Percentiles rank a stretch among this genome's conserved stretches.
Conservation (phyloP, 1,140 invertebrate species). For the Colletes gigas region DNA sequence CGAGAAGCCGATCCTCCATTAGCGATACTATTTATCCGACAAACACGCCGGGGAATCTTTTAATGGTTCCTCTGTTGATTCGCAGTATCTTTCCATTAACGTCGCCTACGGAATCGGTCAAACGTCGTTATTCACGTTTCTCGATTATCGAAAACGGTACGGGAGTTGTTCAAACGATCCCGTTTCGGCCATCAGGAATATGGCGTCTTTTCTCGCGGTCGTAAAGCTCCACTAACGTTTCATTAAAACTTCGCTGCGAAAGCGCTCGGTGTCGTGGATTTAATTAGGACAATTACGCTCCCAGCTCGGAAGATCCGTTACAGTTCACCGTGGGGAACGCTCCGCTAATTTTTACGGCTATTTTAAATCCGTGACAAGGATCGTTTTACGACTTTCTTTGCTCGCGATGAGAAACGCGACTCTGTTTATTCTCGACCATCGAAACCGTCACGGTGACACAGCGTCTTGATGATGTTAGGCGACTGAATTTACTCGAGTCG, state of each 20-base stretch:
- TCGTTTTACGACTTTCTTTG: neutral
- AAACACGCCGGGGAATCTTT: constrained; percentile 12
- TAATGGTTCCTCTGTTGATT: neutral
- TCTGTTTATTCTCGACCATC: no score
- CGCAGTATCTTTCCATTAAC: neutral
- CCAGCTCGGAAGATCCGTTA: neutral
- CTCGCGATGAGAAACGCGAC: no score
- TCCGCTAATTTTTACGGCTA: neutral
- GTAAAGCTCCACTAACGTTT: constrained; percentile 27
- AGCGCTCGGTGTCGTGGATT: constrained; percentile 26
- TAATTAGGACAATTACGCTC: constrained; percentile 36
- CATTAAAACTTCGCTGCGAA: constrained; percentile 33
- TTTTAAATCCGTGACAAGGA: neutral
- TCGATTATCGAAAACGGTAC: no score
- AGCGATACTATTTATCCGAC: neutral
- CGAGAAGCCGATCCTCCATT: neutral
- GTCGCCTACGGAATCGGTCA: neutral
- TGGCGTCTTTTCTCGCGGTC: constrained; percentile 18
- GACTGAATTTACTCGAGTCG: no score
- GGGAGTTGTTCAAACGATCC: neutral
- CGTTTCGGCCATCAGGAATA: neutral
- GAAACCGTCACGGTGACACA: no score
- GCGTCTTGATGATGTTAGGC: no score
- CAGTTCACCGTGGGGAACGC: neutral
- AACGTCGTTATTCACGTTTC: neutral